Evolutionary conservation across 2,797 vertebrate genomes (phyloP).

Genomic region (Pseudocheirus occidentalis): DNA sequence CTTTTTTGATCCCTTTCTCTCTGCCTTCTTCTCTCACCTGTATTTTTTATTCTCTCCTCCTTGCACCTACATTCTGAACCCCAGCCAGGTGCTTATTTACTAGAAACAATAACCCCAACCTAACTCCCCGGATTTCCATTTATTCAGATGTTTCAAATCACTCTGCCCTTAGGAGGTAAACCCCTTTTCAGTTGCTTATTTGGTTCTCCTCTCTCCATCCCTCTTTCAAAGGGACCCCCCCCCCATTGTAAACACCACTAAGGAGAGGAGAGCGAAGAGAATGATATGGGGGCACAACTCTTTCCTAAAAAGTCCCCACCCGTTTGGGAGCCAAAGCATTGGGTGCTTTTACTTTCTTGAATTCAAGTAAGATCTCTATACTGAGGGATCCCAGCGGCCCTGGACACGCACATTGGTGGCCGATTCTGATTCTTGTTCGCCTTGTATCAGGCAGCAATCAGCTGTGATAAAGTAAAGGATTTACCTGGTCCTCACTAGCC

Average conservation of each 20-base stretch:
- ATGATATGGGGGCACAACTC: not conserved
- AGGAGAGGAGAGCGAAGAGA: not conserved
- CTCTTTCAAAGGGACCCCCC: not conserved
- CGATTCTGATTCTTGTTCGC: not conserved
- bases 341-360: not conserved
- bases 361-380: not conserved
- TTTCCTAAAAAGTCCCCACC: not conserved
- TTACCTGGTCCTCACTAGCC: not conserved
- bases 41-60: not conserved
- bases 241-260: not conserved
- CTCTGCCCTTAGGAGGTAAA: not conserved
- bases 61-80: not conserved
- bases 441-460: not conserved
- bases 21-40: not conserved
- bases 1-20: not conserved
- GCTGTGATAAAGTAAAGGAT: not conserved
- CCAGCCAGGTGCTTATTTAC: slow-evolving; percentile 41
- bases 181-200: slow-evolving; percentile 49
- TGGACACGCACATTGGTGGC: not conserved
- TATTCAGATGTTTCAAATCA: slow-evolving; percentile 40
- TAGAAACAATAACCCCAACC: slow-evolving; percentile 12
- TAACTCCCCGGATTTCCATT: slow-evolving; percentile 34
- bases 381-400: not conserved
- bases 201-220: not conserved
- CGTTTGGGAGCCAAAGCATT: not conserved